A percentile compares a stretch with the other conserved stretches of the same genome.
Evolutionary conservation across 1,140 invertebrate genomes (phyloP).

Genomic region (Trichonephila clavata): DNA sequence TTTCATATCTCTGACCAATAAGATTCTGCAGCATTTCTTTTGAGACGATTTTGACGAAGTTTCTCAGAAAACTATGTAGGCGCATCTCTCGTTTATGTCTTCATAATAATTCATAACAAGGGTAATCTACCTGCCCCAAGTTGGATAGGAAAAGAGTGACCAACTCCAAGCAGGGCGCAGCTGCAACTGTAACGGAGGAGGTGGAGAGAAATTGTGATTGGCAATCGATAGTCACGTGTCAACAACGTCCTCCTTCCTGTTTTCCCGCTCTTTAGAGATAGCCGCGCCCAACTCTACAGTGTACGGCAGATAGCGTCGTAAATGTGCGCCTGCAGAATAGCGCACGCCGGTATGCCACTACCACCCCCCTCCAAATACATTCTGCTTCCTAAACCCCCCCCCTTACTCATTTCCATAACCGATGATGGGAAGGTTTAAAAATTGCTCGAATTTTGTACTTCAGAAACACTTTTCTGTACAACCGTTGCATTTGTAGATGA

Average conservation of each 20-base stretch:
- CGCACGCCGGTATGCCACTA: not conserved
- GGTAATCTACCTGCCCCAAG: slow-evolving; percentile 19
- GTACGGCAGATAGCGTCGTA: slow-evolving; percentile 19
- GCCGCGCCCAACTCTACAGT: slow-evolving; percentile 38
- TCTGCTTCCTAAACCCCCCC: not conserved
- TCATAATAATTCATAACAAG: slow-evolving; percentile 40
- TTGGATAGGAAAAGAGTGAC: slow-evolving; percentile 50
- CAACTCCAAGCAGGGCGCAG: slow-evolving; percentile 44
- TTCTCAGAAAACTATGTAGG: not conserved
- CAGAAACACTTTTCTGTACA: no score
- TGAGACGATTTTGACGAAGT: not conserved
- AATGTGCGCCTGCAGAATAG: not conserved
- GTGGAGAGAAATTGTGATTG: slow-evolving; percentile 67
- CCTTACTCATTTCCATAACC: slow-evolving; percentile 20
- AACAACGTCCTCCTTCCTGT: slow-evolving; percentile 49
- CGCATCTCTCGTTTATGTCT: not conserved
- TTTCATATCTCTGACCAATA: not conserved
- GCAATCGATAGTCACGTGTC: slow-evolving; percentile 73
- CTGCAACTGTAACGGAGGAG: slow-evolving; percentile 58
- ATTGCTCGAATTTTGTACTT: not conserved
- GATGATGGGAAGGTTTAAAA: slow-evolving; percentile 35
- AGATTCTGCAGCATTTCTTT: not conserved
- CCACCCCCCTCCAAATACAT: not conserved
- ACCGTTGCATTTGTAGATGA: no score
- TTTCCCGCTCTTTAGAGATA: slow-evolving; percentile 49